Base-by-base conservation (phyloP, 1,140 invertebrate genomes). In the Eciton burchellii region DNA sequence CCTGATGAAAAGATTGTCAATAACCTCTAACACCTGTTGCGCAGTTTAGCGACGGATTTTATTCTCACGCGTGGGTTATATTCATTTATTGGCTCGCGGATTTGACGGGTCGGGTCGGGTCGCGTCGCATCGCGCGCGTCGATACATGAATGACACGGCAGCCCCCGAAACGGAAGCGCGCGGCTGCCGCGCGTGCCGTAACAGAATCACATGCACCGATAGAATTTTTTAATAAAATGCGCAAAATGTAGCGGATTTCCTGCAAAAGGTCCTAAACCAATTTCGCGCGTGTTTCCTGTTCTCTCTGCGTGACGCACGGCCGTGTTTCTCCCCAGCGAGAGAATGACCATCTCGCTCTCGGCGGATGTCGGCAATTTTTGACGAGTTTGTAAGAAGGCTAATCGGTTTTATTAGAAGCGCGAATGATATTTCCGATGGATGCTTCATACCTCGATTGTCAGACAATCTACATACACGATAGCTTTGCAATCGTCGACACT, bases 11-110 rank as follows among this genome's bases (percentile, higher is more conserved):
- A 89, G 88, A 89, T 89, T 89, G 87, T 89, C 88, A 89, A 89
- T 89, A 89, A 84, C 87, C 87, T 89, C 89, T 77, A 90, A 90
- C 91, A 92, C 91, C 91, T 92, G 91, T 92, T 92, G 91, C 91
- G 84, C 90, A 90, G 90, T 92, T 92, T 91, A 92, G 90, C 90
- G 85, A 90, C 89, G 91, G 90, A 92, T 92, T 92, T 92, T 92
- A 91, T 91, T 90, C 91, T 85, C 86, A 85, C 87, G 85, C 90
- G 89, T 92, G 74, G 86, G 74, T 88, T 86, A 88, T 88, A 89
- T 86, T 89, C 84, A 85, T 89, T 89, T 89, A 89, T 89, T 84
- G 86, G 86, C 79, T 77, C 86, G 84, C 86, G 84, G 84, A 88
- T 88, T 88, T 88, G 83, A 88, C 81, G 81, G 83, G 84, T 88